Evolutionary conservation across 1,140 invertebrate species (phyloP), one percentile per base, ranked within the genome.

Genomic region (Drosophila triauraria): DNA sequence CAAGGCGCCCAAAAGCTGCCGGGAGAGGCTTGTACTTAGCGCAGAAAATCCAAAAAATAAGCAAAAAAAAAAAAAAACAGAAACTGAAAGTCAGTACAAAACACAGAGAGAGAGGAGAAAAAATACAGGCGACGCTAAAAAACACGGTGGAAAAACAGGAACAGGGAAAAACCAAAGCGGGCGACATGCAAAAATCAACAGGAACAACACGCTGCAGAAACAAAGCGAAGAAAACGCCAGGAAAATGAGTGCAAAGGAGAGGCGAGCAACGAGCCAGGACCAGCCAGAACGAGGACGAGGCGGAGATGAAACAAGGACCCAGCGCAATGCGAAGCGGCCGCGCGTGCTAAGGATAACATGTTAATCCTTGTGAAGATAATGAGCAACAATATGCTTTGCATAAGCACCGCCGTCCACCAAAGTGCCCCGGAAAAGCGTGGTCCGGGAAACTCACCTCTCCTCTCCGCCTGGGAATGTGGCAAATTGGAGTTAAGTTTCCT

Each of bases 371-470:
- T 78, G 69, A 78, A 51, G 85, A 90, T 88, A 90, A 88, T 84
- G 80, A 88, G 80, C 85, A 90, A 83, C 85, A 88, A 88, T 78
- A 78, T 75, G 80, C 84, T 84, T 84, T 88, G 77, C 85, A 80
- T 83, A 84, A 88, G 80, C 76, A 71, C 62, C 35, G 25, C 40
- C 42, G 53, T 56, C 35, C 80, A 90, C 75, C 85, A 88, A 90
- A 75, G 75, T 78, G 84, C 78, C 78, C 71, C 77, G 72, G 80
- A 80, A 80, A 84, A 87, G 71, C 71, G 64, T 54, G 23, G 17
- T 46, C 40, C 35, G 50, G 50, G 17, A 20, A 35, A n/a, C 48
- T 32, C 20, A 30, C 6, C 23, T 35, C 48, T 17, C 10, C 27
- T 1, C 3, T 6, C 40, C 1, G 10, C 35, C 32, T 70, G 64